A percentile compares a stretch with the other conserved stretches of the same genome.
These are phyloP conservation scores for Falco rusticolus DNA, from an alignment of 2,797 vertebrate genomes.

Conservation along the genomic window DNA sequence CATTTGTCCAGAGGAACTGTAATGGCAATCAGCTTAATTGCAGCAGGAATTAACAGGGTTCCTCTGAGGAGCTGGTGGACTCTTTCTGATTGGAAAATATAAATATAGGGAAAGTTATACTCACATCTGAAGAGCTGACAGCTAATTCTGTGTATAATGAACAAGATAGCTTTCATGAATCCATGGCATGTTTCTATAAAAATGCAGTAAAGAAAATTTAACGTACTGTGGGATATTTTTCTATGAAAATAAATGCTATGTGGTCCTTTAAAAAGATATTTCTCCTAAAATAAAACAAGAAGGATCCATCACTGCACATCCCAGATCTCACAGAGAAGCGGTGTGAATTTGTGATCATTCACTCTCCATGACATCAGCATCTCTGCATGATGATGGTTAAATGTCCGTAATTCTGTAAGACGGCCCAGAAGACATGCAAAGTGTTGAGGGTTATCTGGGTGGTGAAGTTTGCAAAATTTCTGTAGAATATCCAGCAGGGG, in stretches of 20 bases:
- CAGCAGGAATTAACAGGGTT: neutral
- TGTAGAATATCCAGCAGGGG: constrained; percentile 89
- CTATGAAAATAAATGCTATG: neutral
- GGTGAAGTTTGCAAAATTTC: constrained; percentile 89
- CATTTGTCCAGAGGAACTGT: neutral
- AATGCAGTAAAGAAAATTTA: constrained; percentile 42
- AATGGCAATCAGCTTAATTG: neutral
- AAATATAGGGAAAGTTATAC: constrained; percentile 13
- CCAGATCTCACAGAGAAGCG: constrained; percentile 98
- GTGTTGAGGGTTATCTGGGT: constrained; percentile 90
- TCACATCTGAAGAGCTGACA: constrained; percentile 5
- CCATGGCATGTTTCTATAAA: constrained; percentile 31
- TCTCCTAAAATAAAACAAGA: neutral
- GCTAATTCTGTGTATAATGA: constrained; percentile 38
- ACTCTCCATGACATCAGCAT: constrained; percentile 96
- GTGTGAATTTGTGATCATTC: constrained; percentile 96
- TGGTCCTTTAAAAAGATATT: neutral
- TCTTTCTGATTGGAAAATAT: constrained; percentile 42
- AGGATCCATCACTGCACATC: constrained; percentile 88
- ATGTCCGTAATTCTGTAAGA: constrained; percentile 93
- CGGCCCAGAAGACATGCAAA: constrained; percentile 96
- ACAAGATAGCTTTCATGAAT: constrained; percentile 8
- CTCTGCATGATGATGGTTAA: constrained; percentile 94
- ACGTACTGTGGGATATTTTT: neutral
- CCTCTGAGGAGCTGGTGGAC: neutral